Percentiles rank a stretch among this genome's conserved stretches.
These are phyloP conservation scores for Rhagonycha lutea DNA, from an alignment of 2,888 invertebrate species.

Conservation along the genomic window DNA sequence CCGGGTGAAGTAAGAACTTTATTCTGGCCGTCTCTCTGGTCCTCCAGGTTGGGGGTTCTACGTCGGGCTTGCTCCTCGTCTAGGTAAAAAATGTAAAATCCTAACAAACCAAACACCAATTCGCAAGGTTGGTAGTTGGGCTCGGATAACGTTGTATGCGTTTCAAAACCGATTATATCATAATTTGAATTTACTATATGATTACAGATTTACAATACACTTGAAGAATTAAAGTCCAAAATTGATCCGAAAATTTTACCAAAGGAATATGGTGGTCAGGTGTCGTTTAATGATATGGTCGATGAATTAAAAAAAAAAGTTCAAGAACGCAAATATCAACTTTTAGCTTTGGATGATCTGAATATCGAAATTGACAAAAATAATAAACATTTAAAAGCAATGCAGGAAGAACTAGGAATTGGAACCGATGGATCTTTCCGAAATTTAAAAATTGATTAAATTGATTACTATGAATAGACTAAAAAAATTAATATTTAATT, in stretches of 20 bases:
- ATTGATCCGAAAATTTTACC: constrained; percentile 78
- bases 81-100: too few species aligned
- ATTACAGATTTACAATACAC: constrained; percentile 72
- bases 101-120: too few species aligned
- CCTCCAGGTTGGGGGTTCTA: too few species aligned
- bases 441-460: constrained; percentile 80
- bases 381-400: constrained; percentile 51
- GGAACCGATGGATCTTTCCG: constrained; percentile 84
- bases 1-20: too few species aligned
- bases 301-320: constrained; percentile 71
- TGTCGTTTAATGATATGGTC: constrained; percentile 81
- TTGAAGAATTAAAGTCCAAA: constrained; percentile 71
- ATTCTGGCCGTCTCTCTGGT: too few species aligned
- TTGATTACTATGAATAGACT: too few species aligned
- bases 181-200: constrained; percentile 1
- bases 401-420: constrained; percentile 69
- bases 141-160: too few species aligned
- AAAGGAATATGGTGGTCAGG: constrained; percentile 84
- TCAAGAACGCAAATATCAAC: constrained; percentile 65
- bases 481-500: too few species aligned
- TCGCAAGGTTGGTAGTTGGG: too few species aligned
- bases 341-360: constrained; percentile 77
- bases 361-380: constrained; percentile 68
- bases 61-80: too few species aligned
- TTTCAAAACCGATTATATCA: too few species aligned